phyloP scores from a whole-genome alignment of 2,888 invertebrate genomes.

The Bruchidius siliquastri region DNA sequence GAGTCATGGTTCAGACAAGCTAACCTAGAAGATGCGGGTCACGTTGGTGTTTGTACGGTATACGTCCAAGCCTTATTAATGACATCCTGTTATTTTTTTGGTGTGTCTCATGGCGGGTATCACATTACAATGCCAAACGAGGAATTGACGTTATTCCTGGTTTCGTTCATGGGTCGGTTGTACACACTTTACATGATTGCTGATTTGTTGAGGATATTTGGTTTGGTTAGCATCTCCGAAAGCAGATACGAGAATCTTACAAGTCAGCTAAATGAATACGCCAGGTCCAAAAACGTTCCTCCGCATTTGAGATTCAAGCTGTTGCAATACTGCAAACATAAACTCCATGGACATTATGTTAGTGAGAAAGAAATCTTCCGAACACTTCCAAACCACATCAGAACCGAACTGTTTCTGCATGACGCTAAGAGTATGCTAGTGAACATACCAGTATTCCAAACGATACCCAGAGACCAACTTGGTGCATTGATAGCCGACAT shows the following conservation, averaged over 20 bases:
- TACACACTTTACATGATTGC: constrained; percentile 2
- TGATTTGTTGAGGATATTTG: constrained; percentile 1
- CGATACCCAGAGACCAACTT: constrained; percentile 13
- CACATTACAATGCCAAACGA: not conserved
- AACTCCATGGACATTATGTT: constrained; percentile 16
- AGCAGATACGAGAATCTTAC: constrained; percentile 1
- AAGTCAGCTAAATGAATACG: not conserved
- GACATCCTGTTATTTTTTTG: constrained; percentile 3
- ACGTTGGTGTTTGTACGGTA: not conserved
- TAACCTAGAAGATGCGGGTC: not conserved
- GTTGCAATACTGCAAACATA: constrained; percentile 11
- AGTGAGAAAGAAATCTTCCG: constrained; percentile 16
- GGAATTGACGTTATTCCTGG: not conserved
- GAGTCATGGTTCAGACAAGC: not conserved
- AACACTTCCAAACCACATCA: constrained; percentile 12
- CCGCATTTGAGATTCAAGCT: not conserved
- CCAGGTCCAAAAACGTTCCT: not conserved
- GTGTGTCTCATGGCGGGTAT: not conserved
- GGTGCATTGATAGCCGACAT: constrained; percentile 11
- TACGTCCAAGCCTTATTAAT: not conserved
- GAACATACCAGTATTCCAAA: constrained; percentile 13
- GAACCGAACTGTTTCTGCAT: constrained; percentile 12
- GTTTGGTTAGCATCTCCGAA: not conserved
- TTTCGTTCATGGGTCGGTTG: not conserved
- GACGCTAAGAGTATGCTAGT: constrained; percentile 13